phyloP scores from a whole-genome alignment of 1,140 invertebrate genomes.

The Dendrolimus kikuchii region DNA sequence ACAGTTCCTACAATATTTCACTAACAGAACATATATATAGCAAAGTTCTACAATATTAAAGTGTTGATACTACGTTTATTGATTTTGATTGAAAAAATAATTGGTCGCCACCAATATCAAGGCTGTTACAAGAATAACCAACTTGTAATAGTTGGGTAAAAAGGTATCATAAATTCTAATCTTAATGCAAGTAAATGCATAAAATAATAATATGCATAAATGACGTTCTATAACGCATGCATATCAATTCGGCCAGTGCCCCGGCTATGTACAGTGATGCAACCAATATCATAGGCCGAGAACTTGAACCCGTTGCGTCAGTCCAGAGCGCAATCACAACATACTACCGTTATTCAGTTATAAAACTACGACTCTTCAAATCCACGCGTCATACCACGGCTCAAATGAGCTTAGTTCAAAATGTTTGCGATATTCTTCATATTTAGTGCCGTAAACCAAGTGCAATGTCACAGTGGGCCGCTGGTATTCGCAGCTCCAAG shows the following conservation, averaged over 20 bases:
- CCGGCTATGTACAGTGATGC: constrained; percentile 31
- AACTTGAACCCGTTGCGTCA: constrained; percentile 48
- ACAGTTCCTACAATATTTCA: no score
- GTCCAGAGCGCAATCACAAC: constrained; percentile 21
- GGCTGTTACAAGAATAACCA: no score
- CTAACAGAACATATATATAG: no score
- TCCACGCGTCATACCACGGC: constrained; percentile 20
- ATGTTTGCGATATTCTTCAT: constrained; percentile 39
- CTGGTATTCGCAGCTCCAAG: constrained; percentile 50
- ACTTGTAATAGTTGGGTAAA: no score
- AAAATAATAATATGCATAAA: no score
- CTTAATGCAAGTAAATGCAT: background rate
- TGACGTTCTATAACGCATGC: constrained; percentile 6
- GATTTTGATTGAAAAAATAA: no score
- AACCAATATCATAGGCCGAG: constrained; percentile 40
- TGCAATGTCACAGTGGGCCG: constrained; percentile 28
- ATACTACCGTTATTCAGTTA: constrained; percentile 50
- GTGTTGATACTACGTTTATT: no score
- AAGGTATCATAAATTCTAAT: background rate
- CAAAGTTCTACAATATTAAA: no score
- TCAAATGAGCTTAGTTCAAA: constrained; percentile 18
- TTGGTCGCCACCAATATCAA: no score
- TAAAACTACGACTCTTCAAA: constrained; percentile 38
- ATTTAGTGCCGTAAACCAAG: constrained; percentile 21
- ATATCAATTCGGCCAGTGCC: constrained; percentile 46